Conservation (phyloP, 2,113 vertebrate genomes). For the Megaceryle maxima region DNA sequence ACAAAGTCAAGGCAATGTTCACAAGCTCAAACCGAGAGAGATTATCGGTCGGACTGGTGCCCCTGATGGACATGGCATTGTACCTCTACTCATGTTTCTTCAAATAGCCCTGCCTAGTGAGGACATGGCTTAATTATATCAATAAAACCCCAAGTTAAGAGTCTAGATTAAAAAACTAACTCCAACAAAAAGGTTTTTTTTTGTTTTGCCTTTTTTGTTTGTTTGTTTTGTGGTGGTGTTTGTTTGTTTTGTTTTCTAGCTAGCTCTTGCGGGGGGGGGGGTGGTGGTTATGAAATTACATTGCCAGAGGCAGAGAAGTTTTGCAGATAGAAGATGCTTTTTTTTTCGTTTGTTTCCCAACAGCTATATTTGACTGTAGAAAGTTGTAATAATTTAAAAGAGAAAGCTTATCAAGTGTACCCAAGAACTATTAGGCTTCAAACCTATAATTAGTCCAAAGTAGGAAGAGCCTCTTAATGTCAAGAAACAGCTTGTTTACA, state of each 20-base stretch:
- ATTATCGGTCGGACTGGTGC: neutral
- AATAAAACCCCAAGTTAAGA: neutral
- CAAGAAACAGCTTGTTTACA: slow-evolving; percentile 24
- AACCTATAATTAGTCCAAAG: neutral
- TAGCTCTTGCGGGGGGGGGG: neutral
- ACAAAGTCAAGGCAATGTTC: neutral
- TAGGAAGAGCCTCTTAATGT: neutral
- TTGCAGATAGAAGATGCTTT: neutral
- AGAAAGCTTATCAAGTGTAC: neutral
- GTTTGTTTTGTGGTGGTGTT: too few species aligned
- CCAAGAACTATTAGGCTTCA: neutral
- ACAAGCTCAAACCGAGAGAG: neutral
- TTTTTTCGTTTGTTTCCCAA: neutral
- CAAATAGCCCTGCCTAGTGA: neutral
- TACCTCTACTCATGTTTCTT: neutral
- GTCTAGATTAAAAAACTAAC: neutral
- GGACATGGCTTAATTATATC: neutral
- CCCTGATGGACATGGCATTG: neutral
- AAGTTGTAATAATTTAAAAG: neutral
- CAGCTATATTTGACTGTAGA: neutral
- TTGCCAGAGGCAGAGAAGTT: neutral
- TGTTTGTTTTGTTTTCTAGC: neutral
- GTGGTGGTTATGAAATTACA: neutral
- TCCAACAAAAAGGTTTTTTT: neutral
- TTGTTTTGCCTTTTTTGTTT: too few species aligned